Percentiles rank a stretch among this genome's conserved stretches.
Conservation (phyloP, 2,888 invertebrate genomes). For the Drosophila suboccidentalis region DNA sequence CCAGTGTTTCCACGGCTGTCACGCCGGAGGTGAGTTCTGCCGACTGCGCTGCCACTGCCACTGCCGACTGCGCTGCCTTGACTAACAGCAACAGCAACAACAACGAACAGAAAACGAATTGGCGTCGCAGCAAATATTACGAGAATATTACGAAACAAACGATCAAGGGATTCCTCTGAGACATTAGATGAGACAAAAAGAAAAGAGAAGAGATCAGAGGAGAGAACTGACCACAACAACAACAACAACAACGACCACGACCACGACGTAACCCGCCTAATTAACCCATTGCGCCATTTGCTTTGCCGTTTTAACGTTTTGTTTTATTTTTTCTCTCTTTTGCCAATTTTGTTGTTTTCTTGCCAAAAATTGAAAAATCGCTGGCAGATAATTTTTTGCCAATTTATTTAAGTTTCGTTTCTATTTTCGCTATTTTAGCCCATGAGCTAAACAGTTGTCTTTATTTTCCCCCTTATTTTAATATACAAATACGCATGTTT, state of each 20-base stretch:
- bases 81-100: constrained; percentile 48
- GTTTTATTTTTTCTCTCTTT: constrained; percentile 20
- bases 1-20: constrained; percentile 62
- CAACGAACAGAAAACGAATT: constrained; percentile 81
- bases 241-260: background rate
- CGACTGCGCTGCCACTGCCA: constrained; percentile 45
- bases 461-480: constrained; percentile 15
- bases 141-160: constrained; percentile 87
- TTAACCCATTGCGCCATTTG: constrained; percentile 68
- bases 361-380: constrained; percentile 63
- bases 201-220: background rate
- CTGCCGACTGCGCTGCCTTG: constrained; percentile 30
- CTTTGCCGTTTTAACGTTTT: constrained; percentile 41
- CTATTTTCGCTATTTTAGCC: constrained; percentile 52
- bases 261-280: constrained; percentile 51
- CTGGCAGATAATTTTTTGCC: constrained; percentile 47
- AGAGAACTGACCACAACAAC: background rate
- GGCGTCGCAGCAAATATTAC: constrained; percentile 86
- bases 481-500: constrained; percentile 45
- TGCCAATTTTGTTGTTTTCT: constrained; percentile 46
- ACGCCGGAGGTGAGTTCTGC: constrained; percentile 83
- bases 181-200: constrained; percentile 9
- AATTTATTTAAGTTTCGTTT: constrained; percentile 39
- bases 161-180: constrained; percentile 87
- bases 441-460: constrained; percentile 51